phyloP scores from a whole-genome alignment of 1,140 invertebrate genomes.

The Drosophila subpulchrella region DNA sequence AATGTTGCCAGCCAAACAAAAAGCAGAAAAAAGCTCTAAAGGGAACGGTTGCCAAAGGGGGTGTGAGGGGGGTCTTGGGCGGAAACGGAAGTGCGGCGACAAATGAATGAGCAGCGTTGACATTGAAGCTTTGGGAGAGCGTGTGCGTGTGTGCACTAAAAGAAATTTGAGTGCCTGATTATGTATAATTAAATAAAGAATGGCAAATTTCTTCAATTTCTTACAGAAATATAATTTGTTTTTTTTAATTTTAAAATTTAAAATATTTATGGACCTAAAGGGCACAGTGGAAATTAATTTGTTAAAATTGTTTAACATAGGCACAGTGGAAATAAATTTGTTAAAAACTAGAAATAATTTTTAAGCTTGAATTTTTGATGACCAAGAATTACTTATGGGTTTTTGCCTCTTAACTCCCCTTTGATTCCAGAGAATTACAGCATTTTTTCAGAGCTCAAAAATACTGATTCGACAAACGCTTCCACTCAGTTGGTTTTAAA shows the following conservation, averaged over 20 bases:
- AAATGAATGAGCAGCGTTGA: constrained; percentile 75
- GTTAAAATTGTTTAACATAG: too few species aligned
- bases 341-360: too few species aligned
- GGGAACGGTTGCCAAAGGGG: constrained; percentile 30
- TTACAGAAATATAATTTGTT: too few species aligned
- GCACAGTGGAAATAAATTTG: too few species aligned
- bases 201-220: background rate
- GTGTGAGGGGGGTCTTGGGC: background rate
- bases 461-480: background rate
- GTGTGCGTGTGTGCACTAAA: constrained; percentile 20
- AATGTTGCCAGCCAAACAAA: constrained; percentile 68
- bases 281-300: too few species aligned
- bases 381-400: background rate
- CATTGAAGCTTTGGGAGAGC: constrained; percentile 61
- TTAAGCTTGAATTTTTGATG: background rate
- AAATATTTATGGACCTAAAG: too few species aligned
- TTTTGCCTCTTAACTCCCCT: background rate
- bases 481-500: background rate
- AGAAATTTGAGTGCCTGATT: background rate
- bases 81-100: constrained; percentile 54
- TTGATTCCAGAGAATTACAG: background rate
- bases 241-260: too few species aligned
- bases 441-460: background rate
- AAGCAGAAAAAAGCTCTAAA: constrained; percentile 12
- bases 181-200: too few species aligned